Evolutionary conservation across 2,113 vertebrate genomes (phyloP).

Genomic region (Pedionomus torquatus): DNA sequence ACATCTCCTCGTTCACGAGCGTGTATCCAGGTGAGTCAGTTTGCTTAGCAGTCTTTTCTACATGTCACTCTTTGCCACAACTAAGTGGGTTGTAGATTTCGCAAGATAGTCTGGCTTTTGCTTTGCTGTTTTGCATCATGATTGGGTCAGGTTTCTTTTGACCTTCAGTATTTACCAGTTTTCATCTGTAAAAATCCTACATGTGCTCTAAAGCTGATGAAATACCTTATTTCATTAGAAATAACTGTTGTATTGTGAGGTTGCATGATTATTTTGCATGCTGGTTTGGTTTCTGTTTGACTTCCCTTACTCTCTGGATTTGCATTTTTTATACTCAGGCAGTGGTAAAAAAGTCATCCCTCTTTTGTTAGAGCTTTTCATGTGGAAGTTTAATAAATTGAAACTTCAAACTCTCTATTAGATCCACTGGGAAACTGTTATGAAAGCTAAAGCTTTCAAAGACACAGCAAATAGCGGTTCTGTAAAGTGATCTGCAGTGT

Average conservation of each 20-base stretch:
- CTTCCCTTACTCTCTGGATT: neutral
- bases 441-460: neutral
- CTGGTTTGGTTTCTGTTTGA: neutral
- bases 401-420: neutral
- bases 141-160: neutral
- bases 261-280: neutral
- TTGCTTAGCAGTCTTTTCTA: neutral
- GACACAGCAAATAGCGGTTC: neutral
- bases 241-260: neutral
- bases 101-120: neutral
- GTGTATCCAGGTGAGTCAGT: neutral
- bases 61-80: neutral
- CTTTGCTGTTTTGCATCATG: neutral
- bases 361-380: neutral
- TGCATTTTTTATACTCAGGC: neutral
- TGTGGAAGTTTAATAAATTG: neutral
- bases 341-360: neutral
- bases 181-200: neutral
- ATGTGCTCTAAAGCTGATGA: neutral
- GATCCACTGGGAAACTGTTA: neutral
- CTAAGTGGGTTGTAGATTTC: neutral
- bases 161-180: neutral
- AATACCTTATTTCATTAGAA: neutral
- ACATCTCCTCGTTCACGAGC: neutral
- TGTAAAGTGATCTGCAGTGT: neutral